Evolutionary conservation across 2,113 vertebrate genomes (phyloP).

Genomic region (Syrmaticus mikado): DNA sequence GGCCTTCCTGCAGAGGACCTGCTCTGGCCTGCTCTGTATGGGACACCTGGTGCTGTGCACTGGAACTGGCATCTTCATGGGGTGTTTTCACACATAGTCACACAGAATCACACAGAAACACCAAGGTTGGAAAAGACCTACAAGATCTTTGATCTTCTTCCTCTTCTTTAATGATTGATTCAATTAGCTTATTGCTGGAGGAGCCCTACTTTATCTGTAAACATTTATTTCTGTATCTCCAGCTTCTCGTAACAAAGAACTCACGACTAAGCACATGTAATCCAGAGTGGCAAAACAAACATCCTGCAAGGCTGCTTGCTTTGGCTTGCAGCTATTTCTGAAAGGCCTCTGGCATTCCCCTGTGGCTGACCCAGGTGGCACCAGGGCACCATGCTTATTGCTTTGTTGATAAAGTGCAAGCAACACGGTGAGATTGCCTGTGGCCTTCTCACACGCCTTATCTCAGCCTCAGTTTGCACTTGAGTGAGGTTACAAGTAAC

Average conservation of each 20-base stretch:
- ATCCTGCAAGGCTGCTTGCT: neutral
- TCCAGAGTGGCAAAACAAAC: neutral
- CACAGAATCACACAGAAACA: no score
- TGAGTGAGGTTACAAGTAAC: neutral
- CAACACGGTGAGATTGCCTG: rapidly evolving
- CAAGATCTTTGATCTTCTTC: neutral
- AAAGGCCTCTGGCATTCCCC: neutral
- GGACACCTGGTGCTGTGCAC: neutral
- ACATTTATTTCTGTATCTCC: neutral
- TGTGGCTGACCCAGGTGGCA: neutral
- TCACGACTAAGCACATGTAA: neutral
- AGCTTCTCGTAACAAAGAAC: neutral
- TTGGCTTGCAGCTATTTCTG: neutral
- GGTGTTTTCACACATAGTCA: neutral
- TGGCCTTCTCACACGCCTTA: neutral
- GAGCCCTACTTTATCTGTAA: neutral
- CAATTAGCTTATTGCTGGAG: neutral
- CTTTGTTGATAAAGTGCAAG: rapidly evolving
- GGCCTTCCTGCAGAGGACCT: neutral
- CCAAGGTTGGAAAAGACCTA: no score
- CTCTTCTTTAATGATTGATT: neutral
- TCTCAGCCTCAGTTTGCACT: neutral
- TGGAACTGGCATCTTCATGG: neutral
- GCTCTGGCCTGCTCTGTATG: no score
- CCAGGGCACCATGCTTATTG: rapidly evolving